Base-by-base conservation (phyloP, 2,888 invertebrate genomes). In the Drosophila peninsularis region DNA sequence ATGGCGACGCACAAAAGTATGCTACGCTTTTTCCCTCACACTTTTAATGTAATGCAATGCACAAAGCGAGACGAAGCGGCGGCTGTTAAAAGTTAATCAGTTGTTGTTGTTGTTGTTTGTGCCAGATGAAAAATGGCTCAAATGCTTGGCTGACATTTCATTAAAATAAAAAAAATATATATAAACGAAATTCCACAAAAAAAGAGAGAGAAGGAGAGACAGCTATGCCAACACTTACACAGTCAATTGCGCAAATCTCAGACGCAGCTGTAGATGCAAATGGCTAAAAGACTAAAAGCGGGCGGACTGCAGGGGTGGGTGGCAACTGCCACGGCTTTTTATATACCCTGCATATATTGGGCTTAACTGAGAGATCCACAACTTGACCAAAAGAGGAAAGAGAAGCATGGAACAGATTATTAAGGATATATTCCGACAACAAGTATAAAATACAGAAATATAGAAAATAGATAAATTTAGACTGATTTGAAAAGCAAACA, bases 181-280 rank as follows among this genome's bases (percentile, higher is more conserved):
- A 50, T 37, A 52, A 52, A 9, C 24, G 45, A 62, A 75, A 69
- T 75, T 47, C 60, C 80, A 32, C 5, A 54, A 14, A 7, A 24
- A 30, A n/a, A 10, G 13, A 30, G 19, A 24, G 32, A 17, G 32
- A 17, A n/a, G n/a, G 39, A 54, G 34, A 30, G 49, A 62, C 45
- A 79, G 62, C 71, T 54, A 57, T 66, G 63, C 69, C 78, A 78
- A 71, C 84, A 89, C 80, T 88, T 90, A 82, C 83, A 90, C 89
- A 88, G 71, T 82, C 90, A 85, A 85, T 85, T 85, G 90, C 90
- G 75, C 81, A 86, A 88, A 85, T 90, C 90, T 75, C 66, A 68
- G 68, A 62, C 71, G 44, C 62, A 65, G 71, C 49, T 82, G 83
- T 70, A 75, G 75, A 80, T 80, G 83, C 85, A 78, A 88, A 86